Conservation (phyloP, 2,888 invertebrate genomes). For the Cryptosula pallasiana region DNA sequence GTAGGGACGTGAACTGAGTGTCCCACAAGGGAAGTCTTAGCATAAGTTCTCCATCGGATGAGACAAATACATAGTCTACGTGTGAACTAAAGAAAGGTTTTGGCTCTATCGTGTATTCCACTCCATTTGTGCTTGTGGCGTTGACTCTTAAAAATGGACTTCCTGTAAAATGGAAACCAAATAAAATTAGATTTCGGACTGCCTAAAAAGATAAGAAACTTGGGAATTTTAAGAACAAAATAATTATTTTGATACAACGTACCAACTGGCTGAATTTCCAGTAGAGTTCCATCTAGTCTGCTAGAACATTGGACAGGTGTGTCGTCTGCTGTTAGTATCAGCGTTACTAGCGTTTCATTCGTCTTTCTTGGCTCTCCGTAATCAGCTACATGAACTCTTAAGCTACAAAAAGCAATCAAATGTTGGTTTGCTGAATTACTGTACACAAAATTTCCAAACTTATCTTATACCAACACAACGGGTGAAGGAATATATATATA, state of each 20-base stretch:
- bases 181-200: no score
- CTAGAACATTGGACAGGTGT: not conserved
- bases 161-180: not conserved
- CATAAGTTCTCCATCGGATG: not conserved
- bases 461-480: no score
- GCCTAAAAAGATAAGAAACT: no score
- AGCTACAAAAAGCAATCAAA: no score
- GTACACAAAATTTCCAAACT: no score
- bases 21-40: not conserved
- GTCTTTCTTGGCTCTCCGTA: conserved; percentile 30
- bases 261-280: conserved; percentile 1
- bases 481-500: no score
- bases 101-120: not conserved
- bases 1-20: not conserved
- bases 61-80: conserved; percentile 12
- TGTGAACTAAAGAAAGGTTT: conserved; percentile 8
- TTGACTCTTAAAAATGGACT: not conserved
- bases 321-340: not conserved
- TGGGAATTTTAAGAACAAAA: no score
- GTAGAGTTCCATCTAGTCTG: not conserved
- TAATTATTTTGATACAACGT: no score
- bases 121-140: not conserved
- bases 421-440: no score
- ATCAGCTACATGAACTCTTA: conserved; percentile 31
- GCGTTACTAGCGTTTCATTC: conserved; percentile 29